Conservation (phyloP, 1,140 invertebrate genomes). For the Leptestheria dahalacensis region DNA sequence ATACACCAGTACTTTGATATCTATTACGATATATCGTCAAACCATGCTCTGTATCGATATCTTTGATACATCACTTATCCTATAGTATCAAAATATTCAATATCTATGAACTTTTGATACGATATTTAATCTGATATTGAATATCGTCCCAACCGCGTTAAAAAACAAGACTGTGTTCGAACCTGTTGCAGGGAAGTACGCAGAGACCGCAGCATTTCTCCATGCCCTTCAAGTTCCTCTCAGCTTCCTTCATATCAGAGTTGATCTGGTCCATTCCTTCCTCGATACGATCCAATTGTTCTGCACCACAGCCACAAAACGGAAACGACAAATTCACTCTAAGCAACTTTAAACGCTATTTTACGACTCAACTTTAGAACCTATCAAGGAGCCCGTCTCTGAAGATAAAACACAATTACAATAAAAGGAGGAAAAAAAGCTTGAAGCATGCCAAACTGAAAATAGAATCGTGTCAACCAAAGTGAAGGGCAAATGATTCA, state of each 20-base stretch:
- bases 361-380: too few relatives aligned
- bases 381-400: too few relatives aligned
- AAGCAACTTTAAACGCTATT: too few relatives aligned
- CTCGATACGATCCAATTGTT: slow-evolving; percentile 53
- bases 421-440: not conserved
- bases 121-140: too few relatives aligned
- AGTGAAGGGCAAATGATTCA: not conserved
- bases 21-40: too few relatives aligned
- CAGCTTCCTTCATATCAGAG: slow-evolving; percentile 52
- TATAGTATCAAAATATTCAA: too few relatives aligned
- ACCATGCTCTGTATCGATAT: too few relatives aligned
- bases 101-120: too few relatives aligned
- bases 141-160: not conserved
- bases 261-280: slow-evolving; percentile 56
- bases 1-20: too few relatives aligned
- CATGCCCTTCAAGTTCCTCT: slow-evolving; percentile 53
- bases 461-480: not conserved
- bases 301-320: slow-evolving; percentile 30
- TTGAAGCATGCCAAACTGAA: not conserved
- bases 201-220: slow-evolving; percentile 56
- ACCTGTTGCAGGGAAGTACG: slow-evolving; percentile 48
- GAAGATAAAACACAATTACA: not conserved
- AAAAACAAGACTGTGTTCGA: slow-evolving; percentile 12
- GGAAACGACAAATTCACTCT: too few relatives aligned
- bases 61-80: too few relatives aligned